These are phyloP conservation scores for Scaptomyza caliginosa DNA, from an alignment of 2,888 invertebrate genomes.

Conservation along the genomic window DNA sequence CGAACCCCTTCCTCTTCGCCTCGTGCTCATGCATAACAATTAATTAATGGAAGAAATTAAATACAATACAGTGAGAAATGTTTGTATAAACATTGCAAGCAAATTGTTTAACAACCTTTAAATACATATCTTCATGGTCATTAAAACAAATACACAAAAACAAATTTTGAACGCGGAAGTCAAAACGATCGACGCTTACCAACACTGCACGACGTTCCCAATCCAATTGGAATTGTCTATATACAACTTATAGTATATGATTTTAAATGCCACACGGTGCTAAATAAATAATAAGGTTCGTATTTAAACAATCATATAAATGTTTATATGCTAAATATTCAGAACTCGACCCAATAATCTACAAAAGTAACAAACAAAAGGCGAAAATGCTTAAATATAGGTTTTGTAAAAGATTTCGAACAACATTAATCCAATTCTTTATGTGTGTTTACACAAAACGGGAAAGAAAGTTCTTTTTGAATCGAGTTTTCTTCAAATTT, in stretches of 20 bases:
- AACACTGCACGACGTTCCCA: slow-evolving; percentile 5
- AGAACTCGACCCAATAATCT: slow-evolving; percentile 17
- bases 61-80: slow-evolving; percentile 49
- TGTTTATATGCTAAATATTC: not conserved
- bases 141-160: too few species aligned
- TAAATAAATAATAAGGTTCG: slow-evolving; percentile 35
- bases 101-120: slow-evolving; percentile 30
- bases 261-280: slow-evolving; percentile 11
- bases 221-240: slow-evolving; percentile 27
- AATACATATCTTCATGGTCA: slow-evolving; percentile 7
- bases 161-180: slow-evolving; percentile 41
- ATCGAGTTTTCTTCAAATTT: not conserved
- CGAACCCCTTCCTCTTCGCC: slow-evolving; percentile 4
- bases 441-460: slow-evolving; percentile 1
- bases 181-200: slow-evolving; percentile 26
- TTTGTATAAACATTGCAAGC: slow-evolving; percentile 56
- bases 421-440: slow-evolving; percentile 6
- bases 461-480: slow-evolving; percentile 29
- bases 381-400: slow-evolving; percentile 14
- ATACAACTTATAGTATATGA: slow-evolving; percentile 15
- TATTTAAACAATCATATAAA: slow-evolving; percentile 6
- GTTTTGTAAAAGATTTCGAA: not conserved
- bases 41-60: slow-evolving; percentile 56
- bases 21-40: slow-evolving; percentile 64
- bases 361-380: slow-evolving; percentile 1